These are phyloP conservation scores for Drosophila setifemur DNA, from an alignment of 1,140 invertebrate genomes.

Conservation along the genomic window DNA sequence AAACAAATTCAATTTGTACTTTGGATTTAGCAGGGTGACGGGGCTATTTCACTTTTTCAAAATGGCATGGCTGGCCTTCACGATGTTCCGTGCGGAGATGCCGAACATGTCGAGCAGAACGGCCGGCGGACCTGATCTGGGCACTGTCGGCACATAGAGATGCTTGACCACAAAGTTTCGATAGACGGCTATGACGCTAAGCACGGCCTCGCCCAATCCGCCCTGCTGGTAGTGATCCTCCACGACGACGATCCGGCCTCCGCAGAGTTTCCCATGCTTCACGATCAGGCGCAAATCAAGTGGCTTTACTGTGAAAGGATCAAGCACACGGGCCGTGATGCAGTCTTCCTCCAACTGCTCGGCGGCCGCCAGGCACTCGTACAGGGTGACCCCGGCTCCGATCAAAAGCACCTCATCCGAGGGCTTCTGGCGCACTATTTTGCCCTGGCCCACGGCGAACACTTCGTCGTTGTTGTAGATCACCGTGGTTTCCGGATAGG, in stretches of 20 bases:
- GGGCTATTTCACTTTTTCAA: conserved; percentile 84
- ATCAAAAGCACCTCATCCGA: conserved; percentile 93
- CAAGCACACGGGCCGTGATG: conserved; percentile 91
- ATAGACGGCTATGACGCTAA: conserved; percentile 89
- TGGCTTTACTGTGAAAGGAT: conserved; percentile 98
- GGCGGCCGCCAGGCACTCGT: conserved; percentile 94
- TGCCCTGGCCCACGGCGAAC: conserved; percentile 92
- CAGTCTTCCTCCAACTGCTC: conserved; percentile 88
- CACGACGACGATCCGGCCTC: conserved; percentile 93
- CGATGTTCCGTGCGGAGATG: conserved; percentile 92
- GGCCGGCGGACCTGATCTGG: conserved; percentile 94
- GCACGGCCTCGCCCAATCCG: conserved; percentile 97
- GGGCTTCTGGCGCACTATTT: conserved; percentile 88
- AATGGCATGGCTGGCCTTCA: conserved; percentile 86
- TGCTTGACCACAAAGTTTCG: conserved; percentile 90
- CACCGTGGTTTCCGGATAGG: conserved; percentile 93
- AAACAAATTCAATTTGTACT: no score
- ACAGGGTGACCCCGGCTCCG: conserved; percentile 95
- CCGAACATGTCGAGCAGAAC: conserved; percentile 94
- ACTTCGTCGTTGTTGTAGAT: conserved; percentile 94
- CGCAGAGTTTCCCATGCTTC: conserved; percentile 89
- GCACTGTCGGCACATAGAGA: conserved; percentile 92
- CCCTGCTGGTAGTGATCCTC: conserved; percentile 98
- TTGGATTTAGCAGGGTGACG: no score
- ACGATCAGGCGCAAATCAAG: conserved; percentile 92